Conservation (phyloP, 2,113 vertebrate genomes). For the Genyomyrus donnyi region DNA sequence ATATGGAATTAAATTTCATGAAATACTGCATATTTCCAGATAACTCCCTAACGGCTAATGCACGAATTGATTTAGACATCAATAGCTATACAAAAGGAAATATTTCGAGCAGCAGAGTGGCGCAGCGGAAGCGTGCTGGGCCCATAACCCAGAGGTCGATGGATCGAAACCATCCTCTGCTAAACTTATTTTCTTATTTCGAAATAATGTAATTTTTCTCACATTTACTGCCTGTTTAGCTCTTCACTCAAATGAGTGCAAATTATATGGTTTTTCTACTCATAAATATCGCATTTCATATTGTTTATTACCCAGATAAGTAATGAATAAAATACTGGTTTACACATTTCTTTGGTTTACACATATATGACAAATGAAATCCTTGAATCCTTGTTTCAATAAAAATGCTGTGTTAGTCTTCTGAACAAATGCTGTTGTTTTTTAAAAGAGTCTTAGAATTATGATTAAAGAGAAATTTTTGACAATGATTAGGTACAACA, state of each 20-base stretch:
- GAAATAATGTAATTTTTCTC: background rate
- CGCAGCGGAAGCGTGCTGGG: conserved; percentile 75
- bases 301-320: background rate
- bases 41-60: background rate
- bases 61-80: background rate
- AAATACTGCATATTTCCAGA: background rate
- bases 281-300: background rate
- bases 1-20: background rate
- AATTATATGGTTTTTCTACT: background rate
- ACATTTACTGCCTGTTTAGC: background rate
- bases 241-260: background rate
- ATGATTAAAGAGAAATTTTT: background rate
- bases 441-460: background rate
- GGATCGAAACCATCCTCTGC: conserved; percentile 75
- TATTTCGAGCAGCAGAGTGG: conserved; percentile 54
- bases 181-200: conserved; percentile 21
- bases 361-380: background rate
- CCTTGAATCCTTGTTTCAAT: background rate
- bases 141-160: conserved; percentile 76
- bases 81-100: background rate
- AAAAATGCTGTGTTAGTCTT: background rate
- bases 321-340: background rate
- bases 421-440: background rate
- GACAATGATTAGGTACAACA: background rate
- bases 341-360: background rate